A percentile compares a stretch with the other conserved stretches of the same genome.
These are phyloP conservation scores for Pemphigus obesinymphae DNA, from an alignment of 1,140 invertebrate genomes.

Conservation along the genomic window DNA sequence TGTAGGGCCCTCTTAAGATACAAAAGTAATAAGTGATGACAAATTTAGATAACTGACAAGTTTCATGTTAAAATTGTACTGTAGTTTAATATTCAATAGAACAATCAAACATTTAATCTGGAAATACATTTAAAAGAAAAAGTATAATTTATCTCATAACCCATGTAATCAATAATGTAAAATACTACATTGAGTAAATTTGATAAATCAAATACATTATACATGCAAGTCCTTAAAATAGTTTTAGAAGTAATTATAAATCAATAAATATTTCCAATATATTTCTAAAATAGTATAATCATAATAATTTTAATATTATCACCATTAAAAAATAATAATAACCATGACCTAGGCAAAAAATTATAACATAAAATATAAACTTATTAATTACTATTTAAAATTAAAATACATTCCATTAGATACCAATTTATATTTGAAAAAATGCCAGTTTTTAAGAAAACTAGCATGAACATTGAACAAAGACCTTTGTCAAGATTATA, in stretches of 20 bases:
- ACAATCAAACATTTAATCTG: not conserved
- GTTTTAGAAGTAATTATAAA: not conserved
- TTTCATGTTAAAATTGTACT: too few relatives aligned
- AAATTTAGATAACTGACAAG: too few relatives aligned
- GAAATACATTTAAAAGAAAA: too few relatives aligned
- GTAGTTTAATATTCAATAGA: too few relatives aligned
- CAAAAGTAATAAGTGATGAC: too few relatives aligned
- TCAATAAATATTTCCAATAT: not conserved
- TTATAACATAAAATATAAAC: not conserved
- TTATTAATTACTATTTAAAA: not conserved
- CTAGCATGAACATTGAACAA: not conserved
- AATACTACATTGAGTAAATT: not conserved
- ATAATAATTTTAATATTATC: not conserved
- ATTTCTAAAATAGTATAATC: not conserved
- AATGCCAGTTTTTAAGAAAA: not conserved
- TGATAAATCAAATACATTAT: not conserved
- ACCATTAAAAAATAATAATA: not conserved
- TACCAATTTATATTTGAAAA: not conserved
- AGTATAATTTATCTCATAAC: too few relatives aligned
- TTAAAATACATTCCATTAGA: not conserved
- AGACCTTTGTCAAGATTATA: not conserved
- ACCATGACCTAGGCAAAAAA: not conserved
- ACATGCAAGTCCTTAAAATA: not conserved
- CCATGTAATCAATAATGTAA: not conserved
- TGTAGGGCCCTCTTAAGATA: too few relatives aligned